These are phyloP conservation scores for Sphecodes monilicornis DNA, from an alignment of 2,888 invertebrate genomes.

Conservation along the genomic window DNA sequence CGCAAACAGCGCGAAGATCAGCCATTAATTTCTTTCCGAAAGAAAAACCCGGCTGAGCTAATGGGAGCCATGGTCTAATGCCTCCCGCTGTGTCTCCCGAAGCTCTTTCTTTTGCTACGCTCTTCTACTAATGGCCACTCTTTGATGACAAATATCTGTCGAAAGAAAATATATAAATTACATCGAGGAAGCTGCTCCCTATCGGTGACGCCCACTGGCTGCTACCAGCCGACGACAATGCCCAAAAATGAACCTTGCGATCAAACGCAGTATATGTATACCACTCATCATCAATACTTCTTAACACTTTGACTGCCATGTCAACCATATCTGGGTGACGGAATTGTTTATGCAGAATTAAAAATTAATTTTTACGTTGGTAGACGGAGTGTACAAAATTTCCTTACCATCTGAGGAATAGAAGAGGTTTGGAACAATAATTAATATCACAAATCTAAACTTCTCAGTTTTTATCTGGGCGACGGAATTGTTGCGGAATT, in stretches of 20 bases:
- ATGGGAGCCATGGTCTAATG: slow-evolving; percentile 84
- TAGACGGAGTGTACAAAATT: too few species aligned
- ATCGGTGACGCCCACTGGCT: slow-evolving; percentile 59
- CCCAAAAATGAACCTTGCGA: not conserved
- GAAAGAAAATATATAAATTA: slow-evolving; percentile 84
- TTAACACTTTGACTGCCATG: too few species aligned
- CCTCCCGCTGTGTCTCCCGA: slow-evolving; percentile 82
- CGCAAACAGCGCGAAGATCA: slow-evolving; percentile 76
- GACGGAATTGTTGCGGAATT: too few species aligned
- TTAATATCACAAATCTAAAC: too few species aligned
- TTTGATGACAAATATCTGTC: slow-evolving; percentile 84
- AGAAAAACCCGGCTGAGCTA: slow-evolving; percentile 81
- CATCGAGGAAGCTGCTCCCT: slow-evolving; percentile 74
- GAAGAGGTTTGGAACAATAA: too few species aligned
- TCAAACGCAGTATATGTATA: not conserved
- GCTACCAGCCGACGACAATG: slow-evolving; percentile 1
- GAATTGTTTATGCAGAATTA: too few species aligned
- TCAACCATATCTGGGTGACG: too few species aligned
- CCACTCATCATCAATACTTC: not conserved
- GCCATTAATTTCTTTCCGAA: slow-evolving; percentile 83
- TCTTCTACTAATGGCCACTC: slow-evolving; percentile 83
- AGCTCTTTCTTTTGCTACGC: slow-evolving; percentile 75
- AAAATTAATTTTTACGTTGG: too few species aligned
- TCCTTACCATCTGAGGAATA: too few species aligned
- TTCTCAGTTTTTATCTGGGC: too few species aligned